Evolutionary conservation across 2,888 invertebrate genomes (phyloP).

Genomic region (Syrista parreyssii): DNA sequence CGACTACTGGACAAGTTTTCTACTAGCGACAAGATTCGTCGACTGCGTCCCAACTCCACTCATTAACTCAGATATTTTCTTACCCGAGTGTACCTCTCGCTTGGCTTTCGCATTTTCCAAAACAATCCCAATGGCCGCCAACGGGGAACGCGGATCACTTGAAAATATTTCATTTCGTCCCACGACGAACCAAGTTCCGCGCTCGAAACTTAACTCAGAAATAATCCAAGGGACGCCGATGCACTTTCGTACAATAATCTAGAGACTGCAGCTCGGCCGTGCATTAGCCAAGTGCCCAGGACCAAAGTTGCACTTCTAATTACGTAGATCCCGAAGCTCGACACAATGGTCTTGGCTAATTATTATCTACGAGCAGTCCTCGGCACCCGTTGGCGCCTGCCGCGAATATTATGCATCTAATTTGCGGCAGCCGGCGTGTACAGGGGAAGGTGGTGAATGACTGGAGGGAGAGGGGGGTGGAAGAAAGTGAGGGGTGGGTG

Average conservation of each 20-base stretch:
- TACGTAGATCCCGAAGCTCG: slow-evolving; percentile 18
- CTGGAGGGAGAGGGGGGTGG: neutral
- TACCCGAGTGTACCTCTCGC: neutral
- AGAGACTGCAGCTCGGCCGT: neutral
- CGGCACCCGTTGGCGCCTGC: slow-evolving; percentile 24
- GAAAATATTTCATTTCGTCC: neutral
- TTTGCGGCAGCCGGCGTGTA: slow-evolving; percentile 23
- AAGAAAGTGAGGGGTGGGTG: neutral
- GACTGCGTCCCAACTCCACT: neutral
- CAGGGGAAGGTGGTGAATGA: neutral
- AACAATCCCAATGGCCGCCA: neutral
- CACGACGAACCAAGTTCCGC: neutral
- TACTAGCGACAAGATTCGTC: neutral
- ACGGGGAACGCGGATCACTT: neutral
- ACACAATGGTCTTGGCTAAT: slow-evolving; percentile 25
- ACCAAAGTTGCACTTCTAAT: slow-evolving; percentile 26
- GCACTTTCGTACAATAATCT: neutral
- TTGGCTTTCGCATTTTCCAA: neutral
- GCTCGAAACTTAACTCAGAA: neutral
- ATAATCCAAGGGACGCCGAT: neutral
- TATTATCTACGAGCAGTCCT: slow-evolving; percentile 28
- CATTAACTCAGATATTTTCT: neutral
- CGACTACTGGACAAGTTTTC: neutral
- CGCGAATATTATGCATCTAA: slow-evolving; percentile 29
- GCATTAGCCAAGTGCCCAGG: slow-evolving; percentile 5